These are phyloP conservation scores for Hecatera dysodea DNA, from an alignment of 2,888 invertebrate species.

Conservation along the genomic window DNA sequence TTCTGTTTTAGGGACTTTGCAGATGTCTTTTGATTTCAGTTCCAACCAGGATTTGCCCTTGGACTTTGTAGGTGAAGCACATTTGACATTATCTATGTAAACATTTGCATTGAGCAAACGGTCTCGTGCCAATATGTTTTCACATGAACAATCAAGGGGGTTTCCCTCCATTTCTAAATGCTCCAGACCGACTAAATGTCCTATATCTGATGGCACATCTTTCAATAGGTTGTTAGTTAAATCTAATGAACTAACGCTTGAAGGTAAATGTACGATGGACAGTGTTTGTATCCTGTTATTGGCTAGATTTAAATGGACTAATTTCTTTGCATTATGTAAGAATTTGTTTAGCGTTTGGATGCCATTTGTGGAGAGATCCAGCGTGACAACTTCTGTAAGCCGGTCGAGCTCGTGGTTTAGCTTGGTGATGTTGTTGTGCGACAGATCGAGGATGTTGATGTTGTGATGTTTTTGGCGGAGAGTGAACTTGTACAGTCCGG, in stretches of 20 bases:
- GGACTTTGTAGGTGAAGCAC: conserved; percentile 88
- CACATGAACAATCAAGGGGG: conserved; percentile 93
- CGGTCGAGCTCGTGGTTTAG: conserved; percentile 90
- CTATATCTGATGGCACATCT: conserved; percentile 91
- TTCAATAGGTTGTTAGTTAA: conserved; percentile 92
- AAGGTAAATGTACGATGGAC: conserved; percentile 89
- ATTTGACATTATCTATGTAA: conserved; percentile 90
- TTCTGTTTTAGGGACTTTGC: conserved; percentile 83
- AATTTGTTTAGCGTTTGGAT: conserved; percentile 91
- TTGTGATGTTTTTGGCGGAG: conserved; percentile 88
- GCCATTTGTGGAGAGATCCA: conserved; percentile 92
- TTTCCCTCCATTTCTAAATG: conserved; percentile 93
- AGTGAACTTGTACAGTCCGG: conserved; percentile 93
- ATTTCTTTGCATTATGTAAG: conserved; percentile 90
- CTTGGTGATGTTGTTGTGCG: conserved; percentile 91
- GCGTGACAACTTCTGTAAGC: conserved; percentile 91
- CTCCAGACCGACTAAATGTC: conserved; percentile 89
- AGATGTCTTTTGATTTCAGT: conserved; percentile 90
- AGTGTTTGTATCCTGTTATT: conserved; percentile 91
- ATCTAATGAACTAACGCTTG: conserved; percentile 91
- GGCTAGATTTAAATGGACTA: conserved; percentile 91
- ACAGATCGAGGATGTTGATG: conserved; percentile 91
- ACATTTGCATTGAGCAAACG: conserved; percentile 89
- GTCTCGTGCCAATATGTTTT: conserved; percentile 92
- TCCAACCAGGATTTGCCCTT: conserved; percentile 91